phyloP scores from a whole-genome alignment of 2,113 vertebrate genomes.

The Parotia lawesii region DNA sequence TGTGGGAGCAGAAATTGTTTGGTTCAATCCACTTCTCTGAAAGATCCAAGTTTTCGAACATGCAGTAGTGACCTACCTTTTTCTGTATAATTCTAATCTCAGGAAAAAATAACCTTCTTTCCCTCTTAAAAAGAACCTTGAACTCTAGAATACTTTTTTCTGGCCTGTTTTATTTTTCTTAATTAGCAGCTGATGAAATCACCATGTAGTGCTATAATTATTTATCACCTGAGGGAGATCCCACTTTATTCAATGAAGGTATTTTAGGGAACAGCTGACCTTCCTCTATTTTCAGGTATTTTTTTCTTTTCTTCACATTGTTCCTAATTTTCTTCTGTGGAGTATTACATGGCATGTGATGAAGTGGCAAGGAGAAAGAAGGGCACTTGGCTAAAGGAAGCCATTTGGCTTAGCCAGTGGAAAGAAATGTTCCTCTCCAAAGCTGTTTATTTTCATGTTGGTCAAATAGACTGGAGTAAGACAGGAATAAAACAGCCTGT shows the following conservation, averaged over 20 bases:
- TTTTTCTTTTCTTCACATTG: not conserved
- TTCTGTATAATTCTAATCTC: not conserved
- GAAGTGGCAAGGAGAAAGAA: not conserved
- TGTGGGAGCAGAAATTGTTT: not conserved
- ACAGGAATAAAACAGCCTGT: not conserved
- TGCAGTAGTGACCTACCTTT: not conserved
- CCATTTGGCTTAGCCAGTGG: not conserved
- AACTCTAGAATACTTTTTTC: not conserved
- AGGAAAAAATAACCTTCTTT: not conserved
- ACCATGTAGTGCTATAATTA: conserved; percentile 32
- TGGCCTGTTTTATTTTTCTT: conserved; percentile 43
- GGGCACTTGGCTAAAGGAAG: not conserved
- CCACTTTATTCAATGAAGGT: not conserved
- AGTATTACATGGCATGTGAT: not conserved
- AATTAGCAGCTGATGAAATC: conserved; percentile 40
- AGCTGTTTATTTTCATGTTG: not conserved
- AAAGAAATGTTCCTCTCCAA: not conserved
- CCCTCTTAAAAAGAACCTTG: conserved; percentile 20
- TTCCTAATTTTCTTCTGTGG: not conserved
- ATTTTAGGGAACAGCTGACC: conserved; percentile 27
- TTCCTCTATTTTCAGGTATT: not conserved
- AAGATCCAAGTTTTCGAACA: not conserved
- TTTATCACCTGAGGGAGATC: conserved; percentile 29
- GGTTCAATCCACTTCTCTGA: not conserved
- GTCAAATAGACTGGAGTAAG: not conserved